Evolutionary conservation across 2,888 invertebrate species (phyloP), one percentile per base, ranked within the genome.

Genomic region (Conchocele bisecta): DNA sequence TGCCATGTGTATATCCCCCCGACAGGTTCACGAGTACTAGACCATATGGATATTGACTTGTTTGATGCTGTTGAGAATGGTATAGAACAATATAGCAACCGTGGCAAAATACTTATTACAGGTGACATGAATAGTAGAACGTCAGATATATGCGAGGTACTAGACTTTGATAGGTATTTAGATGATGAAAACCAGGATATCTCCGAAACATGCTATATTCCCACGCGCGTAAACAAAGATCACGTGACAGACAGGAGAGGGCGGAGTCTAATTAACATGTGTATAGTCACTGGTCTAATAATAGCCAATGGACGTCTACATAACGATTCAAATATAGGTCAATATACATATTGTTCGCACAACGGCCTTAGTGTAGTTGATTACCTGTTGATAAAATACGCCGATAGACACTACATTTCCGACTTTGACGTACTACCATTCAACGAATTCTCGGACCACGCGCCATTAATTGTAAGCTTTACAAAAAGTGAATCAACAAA

Each of bases 111-210:
- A 20, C 28, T 20, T 17, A 11, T 46, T 11, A 7, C 22, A 46
- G 46, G 46, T 46, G 46, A 46, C 22, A 9, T 46, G 5, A 46
- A 46, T 28, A 15, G 20, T 15, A 24, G 46, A 7, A 46, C 20
- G 11, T 7, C 46, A 46, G 28, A 46, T 15, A 28, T 26, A 46
- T 20, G 11, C 24, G 46, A 46, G 3, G 24, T 11, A 26, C 22
- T 46, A 9, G 46, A 46, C 15, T 46, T 46, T 46, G 46, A 46
- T 46, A 7, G 46, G 9, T 46, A 46, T 46, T 28, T 46, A 11
- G 46, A 46, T 28, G 46, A 46, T 20, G 46, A 46, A 46, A 28
- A 46, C 22, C 24, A 26, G 4, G 24, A 26, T 46, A 5, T 46
- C 7, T 26, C 24, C 28, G 20, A 46, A 5, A 20, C 15, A 5